Conservation (phyloP, 1,140 invertebrate species). For the Drosophila persimilis region DNA sequence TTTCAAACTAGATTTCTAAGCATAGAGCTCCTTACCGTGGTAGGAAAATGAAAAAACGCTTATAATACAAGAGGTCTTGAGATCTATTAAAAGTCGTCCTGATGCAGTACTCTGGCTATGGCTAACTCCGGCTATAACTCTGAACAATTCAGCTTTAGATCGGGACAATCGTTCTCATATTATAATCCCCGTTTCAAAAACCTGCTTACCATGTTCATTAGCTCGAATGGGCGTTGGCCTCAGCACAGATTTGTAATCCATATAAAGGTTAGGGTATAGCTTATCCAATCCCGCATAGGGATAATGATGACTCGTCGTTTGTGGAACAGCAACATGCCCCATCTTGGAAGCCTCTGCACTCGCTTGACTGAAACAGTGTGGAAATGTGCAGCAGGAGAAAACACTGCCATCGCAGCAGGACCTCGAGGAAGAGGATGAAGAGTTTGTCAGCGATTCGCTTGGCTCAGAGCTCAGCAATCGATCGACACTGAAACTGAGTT, state of each 20-base stretch:
- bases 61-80: too few relatives aligned
- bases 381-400: slow-evolving; percentile 59
- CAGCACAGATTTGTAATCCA: slow-evolving; percentile 76
- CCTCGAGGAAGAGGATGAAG: slow-evolving; percentile 3
- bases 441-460: slow-evolving; percentile 10
- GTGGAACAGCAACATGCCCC: slow-evolving; percentile 1
- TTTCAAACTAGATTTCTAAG: too few relatives aligned
- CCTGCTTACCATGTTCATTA: slow-evolving; percentile 61
- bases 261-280: slow-evolving; percentile 59
- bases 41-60: background rate
- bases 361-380: slow-evolving; percentile 48
- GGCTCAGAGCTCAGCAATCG: slow-evolving; percentile 63
- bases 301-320: slow-evolving; percentile 21
- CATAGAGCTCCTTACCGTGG: background rate
- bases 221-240: slow-evolving; percentile 69
- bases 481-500: slow-evolving; percentile 80
- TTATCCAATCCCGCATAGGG: slow-evolving; percentile 55
- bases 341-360: slow-evolving; percentile 40
- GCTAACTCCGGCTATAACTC: too few relatives aligned
- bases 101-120: too few relatives aligned
- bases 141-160: too few relatives aligned
- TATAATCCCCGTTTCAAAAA: background rate
- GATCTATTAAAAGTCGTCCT: too few relatives aligned
- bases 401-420: slow-evolving; percentile 56
- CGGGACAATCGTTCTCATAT: too few relatives aligned